Conservation (phyloP, 2,888 invertebrate species). For the Drosophila kambysellisi region DNA sequence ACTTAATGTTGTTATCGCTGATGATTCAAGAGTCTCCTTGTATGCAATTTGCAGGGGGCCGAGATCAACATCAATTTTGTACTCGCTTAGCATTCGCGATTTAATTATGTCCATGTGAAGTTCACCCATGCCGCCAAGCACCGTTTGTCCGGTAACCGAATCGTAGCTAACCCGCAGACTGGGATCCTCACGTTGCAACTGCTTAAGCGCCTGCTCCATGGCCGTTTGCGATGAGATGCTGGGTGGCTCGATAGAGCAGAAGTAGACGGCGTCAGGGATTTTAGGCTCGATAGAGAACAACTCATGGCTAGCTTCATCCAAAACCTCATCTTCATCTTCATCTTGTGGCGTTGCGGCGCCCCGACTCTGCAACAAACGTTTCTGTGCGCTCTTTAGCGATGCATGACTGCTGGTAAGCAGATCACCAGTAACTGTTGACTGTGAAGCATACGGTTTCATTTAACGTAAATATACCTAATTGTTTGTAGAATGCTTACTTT, state of each 20-base stretch:
- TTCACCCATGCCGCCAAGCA: slow-evolving; percentile 98
- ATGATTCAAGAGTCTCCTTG: slow-evolving; percentile 89
- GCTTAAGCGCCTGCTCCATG: slow-evolving; percentile 92
- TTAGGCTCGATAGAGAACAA: slow-evolving; percentile 87
- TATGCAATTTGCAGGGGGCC: slow-evolving; percentile 97
- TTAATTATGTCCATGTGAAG: slow-evolving; percentile 97
- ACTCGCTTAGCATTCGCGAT: slow-evolving; percentile 94
- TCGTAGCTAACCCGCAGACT: slow-evolving; percentile 92
- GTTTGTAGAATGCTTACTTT: slow-evolving; percentile 87
- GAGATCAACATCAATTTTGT: slow-evolving; percentile 95
- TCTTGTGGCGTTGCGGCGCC: slow-evolving; percentile 37
- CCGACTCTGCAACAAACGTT: slow-evolving; percentile 76
- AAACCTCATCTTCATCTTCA: slow-evolving; percentile 67
- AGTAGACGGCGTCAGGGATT: slow-evolving; percentile 97
- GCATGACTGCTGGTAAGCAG: slow-evolving; percentile 88
- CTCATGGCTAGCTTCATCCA: slow-evolving; percentile 66
- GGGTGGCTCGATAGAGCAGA: slow-evolving; percentile 97
- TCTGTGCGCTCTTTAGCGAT: slow-evolving; percentile 87
- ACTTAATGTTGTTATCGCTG: slow-evolving; percentile 65
- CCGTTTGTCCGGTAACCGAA: slow-evolving; percentile 93
- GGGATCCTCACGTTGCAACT: slow-evolving; percentile 96
- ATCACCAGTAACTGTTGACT: slow-evolving; percentile 91
- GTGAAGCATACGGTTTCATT: neutral
- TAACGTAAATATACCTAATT: neutral
- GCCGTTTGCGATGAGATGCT: slow-evolving; percentile 90